Evolutionary conservation across 2,888 invertebrate genomes (phyloP), one percentile per base, ranked within the genome.

Genomic region (Troides oblongomaculatus): DNA sequence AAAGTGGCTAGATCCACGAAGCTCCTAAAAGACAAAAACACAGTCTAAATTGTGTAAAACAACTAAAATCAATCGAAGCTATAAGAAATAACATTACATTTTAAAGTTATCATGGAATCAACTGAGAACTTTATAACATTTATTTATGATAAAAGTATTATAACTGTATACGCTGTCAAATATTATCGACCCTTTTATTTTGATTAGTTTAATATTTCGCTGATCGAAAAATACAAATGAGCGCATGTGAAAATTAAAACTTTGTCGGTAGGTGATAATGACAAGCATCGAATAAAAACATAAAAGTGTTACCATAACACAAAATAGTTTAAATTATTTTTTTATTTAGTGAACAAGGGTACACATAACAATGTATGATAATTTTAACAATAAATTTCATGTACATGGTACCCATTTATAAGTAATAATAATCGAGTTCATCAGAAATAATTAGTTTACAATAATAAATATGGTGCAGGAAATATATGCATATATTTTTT

Each of bases 1-100:
- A 91, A 73, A 57, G 88, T 88, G 23, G 88, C 89, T 8, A 92
- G 80, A 70, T 90, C 88, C 59, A 91, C 79, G 72, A 85, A 90
- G 82, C 92, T 92, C 92, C 92, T 92, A 73, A 72, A 86, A 80
- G 53, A 61, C 46, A 71, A 75, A 58, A 69, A 64, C n/a, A 43
- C 62, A n/a, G 18, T 17, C n/a, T 46, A 56, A 63, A 43, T 8
- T 7, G 53, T 50, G 36, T 18, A 14, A 30, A 25, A 57, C 21
- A 50, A 53, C n/a, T 7, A 56, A 23, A 39, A 17, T 36, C 17
- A 7, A 39, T 5, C 2, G 72, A 71, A 68, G 58, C 64, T 67
- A 39, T 12, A 60, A 46, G n/a, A 21, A 59, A 60, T 50, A 60
- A 14, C 18, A 3, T 66, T 66, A 66, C 65, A 66, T 59, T n/a